Conservation (phyloP, 2,797 vertebrate genomes). For the Austrolebias charrua region DNA sequence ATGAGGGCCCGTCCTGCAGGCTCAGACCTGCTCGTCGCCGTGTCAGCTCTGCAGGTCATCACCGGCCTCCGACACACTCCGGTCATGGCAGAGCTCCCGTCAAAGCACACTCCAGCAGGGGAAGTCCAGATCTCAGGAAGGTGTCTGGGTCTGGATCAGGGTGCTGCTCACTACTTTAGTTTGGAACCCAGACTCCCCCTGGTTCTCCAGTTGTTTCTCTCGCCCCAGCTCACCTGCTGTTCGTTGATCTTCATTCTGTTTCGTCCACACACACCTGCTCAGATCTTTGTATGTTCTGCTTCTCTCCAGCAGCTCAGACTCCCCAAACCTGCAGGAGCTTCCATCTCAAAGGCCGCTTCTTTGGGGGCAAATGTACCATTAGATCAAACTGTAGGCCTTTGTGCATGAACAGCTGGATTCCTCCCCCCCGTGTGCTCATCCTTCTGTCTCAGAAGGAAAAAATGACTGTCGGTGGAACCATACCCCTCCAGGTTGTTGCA, state of each 20-base stretch:
- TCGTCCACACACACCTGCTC: constrained; percentile 7
- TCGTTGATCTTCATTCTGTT: neutral
- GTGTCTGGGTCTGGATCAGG: constrained; percentile 46
- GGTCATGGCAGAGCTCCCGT: constrained; percentile 35
- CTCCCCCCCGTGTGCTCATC: neutral
- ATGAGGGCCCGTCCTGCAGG: constrained; percentile 25
- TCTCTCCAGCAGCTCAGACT: no score
- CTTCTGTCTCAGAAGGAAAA: neutral
- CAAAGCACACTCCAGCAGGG: constrained; percentile 29
- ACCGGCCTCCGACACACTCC: constrained; percentile 10
- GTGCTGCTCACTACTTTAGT: constrained; percentile 4
- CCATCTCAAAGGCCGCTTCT: neutral
- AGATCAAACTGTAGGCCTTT: no score
- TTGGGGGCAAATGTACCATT: neutral
- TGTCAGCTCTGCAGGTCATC: constrained; percentile 17
- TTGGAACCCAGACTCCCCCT: constrained; percentile 7
- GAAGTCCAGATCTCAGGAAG: constrained; percentile 60
- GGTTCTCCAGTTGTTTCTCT: constrained; percentile 19
- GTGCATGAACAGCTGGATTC: neutral
- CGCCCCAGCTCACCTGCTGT: constrained; percentile 6
- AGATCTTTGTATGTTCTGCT: neutral
- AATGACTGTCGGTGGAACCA: constrained; percentile 7
- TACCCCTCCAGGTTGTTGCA: constrained; percentile 35
- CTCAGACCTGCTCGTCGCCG: constrained; percentile 37
- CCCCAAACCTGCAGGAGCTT: neutral